Conservation (phyloP, 2,888 invertebrate species). For the Leptothorax acervorum region DNA sequence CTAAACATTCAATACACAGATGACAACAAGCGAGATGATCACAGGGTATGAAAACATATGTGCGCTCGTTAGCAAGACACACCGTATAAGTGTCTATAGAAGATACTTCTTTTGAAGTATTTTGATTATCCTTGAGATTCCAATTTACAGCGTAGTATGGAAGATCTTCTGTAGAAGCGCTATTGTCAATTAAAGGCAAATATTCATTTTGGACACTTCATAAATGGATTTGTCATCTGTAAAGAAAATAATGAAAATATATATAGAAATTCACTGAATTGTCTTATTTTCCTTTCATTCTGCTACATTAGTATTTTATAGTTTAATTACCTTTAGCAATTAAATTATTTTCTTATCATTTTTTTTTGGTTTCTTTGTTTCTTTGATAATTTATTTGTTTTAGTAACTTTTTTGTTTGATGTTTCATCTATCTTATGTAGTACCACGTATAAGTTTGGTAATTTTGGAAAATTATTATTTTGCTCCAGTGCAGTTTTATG, state of each 20-base stretch:
- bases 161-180: not conserved
- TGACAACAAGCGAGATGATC: conserved; percentile 2
- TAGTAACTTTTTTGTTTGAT: no score
- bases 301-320: no score
- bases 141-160: not conserved
- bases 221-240: conserved; percentile 1
- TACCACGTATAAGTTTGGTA: no score
- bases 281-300: no score
- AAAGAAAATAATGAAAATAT: not conserved
- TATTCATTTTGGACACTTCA: not conserved
- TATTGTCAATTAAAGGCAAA: not conserved
- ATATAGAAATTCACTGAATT: no score
- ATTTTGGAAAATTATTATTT: no score
- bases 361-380: no score
- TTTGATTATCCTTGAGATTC: not conserved
- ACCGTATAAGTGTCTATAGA: not conserved
- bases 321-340: no score
- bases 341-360: no score
- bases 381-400: no score
- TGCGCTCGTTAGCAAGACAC: conserved; percentile 18
- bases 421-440: no score
- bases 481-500: no score
- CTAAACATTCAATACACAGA: not conserved
- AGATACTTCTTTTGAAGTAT: not conserved
- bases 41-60: conserved; percentile 12